phyloP scores from a whole-genome alignment of 1,140 invertebrate species.

The Pseudoatta argentina region DNA sequence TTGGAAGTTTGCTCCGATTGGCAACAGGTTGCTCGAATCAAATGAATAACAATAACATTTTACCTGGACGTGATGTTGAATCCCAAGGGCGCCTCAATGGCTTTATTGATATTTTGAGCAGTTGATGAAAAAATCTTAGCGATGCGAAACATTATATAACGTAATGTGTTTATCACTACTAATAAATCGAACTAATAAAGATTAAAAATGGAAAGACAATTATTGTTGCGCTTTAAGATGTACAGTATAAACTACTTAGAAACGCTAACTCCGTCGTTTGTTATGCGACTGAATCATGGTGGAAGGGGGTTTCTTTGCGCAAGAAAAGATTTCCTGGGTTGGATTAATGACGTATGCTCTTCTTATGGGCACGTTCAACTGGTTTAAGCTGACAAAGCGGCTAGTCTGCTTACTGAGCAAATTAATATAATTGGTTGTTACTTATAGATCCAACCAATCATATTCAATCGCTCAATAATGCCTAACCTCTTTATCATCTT shows the following conservation, averaged over 20 bases:
- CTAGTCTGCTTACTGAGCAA: no score
- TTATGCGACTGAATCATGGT: no score
- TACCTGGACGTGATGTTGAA: conserved; percentile 12
- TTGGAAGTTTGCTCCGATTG: background rate
- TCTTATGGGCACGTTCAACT: no score
- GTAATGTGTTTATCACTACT: background rate
- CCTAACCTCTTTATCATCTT: no score
- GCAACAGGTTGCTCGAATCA: conserved; percentile 8
- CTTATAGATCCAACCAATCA: no score
- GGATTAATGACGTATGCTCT: no score
- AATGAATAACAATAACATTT: background rate
- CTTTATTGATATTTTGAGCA: background rate
- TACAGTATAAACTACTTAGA: background rate
- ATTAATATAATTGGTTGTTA: no score
- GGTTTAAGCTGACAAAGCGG: no score
- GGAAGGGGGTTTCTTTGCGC: no score
- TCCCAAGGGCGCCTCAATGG: conserved; percentile 1
- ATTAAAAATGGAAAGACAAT: background rate
- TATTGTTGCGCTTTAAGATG: background rate
- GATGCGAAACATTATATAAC: conserved; percentile 28
- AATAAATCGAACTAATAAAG: background rate
- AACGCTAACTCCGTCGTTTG: background rate
- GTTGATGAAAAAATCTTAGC: background rate
- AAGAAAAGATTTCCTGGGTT: no score
- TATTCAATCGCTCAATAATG: no score